Evolutionary conservation across 2,113 vertebrate genomes (phyloP), one percentile per base, ranked within the genome.

Genomic region (Pleuronectes platessa): DNA sequence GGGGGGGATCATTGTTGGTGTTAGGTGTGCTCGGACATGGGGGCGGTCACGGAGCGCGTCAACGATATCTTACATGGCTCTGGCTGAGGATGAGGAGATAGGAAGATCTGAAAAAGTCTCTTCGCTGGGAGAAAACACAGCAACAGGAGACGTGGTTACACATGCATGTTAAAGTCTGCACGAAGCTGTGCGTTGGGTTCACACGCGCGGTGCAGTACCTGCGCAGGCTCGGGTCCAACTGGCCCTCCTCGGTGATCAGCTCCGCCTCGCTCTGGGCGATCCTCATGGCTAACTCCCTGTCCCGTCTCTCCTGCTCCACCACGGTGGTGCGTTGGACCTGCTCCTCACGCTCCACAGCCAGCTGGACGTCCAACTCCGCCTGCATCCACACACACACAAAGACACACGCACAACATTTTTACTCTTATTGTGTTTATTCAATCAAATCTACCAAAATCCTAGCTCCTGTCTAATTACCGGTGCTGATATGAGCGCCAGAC

Each of bases 251-350:
- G 1, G 85, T 95, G 92, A 98, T 98, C 83, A 99, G 97, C 78
- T 99, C 98, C 0, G 97, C 93, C 65, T 99, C 98, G 0, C 94
- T 98, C 89, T 97, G 97, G 51, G 97, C 98, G 20, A 99, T 99
- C 37, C 98, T 93, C 94, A 99, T 96, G 15, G 98, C 98, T 66
- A 99, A 92, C 82, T 99, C 98, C 7, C 95, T 85, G 90, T 99
- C 98, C 35, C 98, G 92, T 20, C 95, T 96, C 56, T 99, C 98
- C 92, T 99, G 98, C 69, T 98, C 98, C 79, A 97, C 76, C 0
- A 98, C 82, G 0, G 96, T 80, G 68, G 96, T 93, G 6, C 90
- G 95, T 88, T 97, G 97, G 18, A 84, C 93, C 78, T 97, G 95
- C 82, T 99, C 97, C 76, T 97, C 96, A 0, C 95, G 93, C 70